Base-by-base conservation (phyloP, 2,888 invertebrate genomes). In the Erynnis tages region DNA sequence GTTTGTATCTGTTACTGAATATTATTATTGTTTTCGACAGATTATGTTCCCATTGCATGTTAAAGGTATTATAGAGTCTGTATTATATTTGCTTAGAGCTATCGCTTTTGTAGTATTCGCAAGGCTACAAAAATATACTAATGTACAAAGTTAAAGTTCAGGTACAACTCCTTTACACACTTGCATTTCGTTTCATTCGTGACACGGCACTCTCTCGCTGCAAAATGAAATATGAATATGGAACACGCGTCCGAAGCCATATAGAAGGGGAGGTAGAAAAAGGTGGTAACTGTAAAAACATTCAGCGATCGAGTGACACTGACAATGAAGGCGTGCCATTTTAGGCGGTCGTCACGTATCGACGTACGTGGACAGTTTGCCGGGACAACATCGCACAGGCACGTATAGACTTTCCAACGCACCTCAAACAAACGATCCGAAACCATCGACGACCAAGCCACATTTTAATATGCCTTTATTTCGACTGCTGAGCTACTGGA, bases 271-370 rank as follows among this genome's bases (percentile, higher is more conserved):
- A 62, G 65, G 65, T 67, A 73, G 74, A 71, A 76, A 74, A 77
- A 75, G 79, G 72, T 71, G 63, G 73, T 84, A 84, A 85, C 87
- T 79, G 85, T 87, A 80, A 79, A 21, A 84, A 72, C 76, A 76
- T 79, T 77, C 82, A 78, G 81, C 81, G 79, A 72, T 73, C 77
- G 77, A 76, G 66, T 79, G 82, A 79, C 85, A 85, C 77, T 83
- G 82, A 76, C 83, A 83, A 81, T 82, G 82, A 81, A 74, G 41
- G 58, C 61, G 71, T 70, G 74, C 81, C 79, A 69, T 76, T 82
- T 82, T 76, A 74, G 77, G 71, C 67, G 64, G 56, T 59, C 66
- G 76, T 84, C 84, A 86, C 84, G 82, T 86, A 79, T 73, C 4
- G 55, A 52, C 58, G 72, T 74, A 80, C 83, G 83, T 82, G 81